These are phyloP conservation scores for Heterodera filipjevi DNA, from an alignment of 2,888 invertebrate genomes.

Conservation along the genomic window DNA sequence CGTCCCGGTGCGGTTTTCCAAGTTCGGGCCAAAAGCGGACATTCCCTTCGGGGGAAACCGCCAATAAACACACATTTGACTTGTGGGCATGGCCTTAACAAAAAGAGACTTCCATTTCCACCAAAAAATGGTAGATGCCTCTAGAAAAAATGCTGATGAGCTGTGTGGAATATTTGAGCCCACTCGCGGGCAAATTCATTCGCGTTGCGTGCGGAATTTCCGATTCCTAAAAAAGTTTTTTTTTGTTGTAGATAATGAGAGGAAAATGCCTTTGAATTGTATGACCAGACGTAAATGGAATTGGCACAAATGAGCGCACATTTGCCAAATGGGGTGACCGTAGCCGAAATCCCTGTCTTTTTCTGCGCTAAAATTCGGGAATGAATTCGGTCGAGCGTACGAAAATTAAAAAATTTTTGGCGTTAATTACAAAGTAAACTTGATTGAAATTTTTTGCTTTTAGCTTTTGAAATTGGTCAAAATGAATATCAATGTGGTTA, in stretches of 20 bases:
- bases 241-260: neutral
- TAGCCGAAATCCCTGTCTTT: constrained; percentile 30
- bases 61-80: constrained; percentile 34
- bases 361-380: constrained; percentile 37
- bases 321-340: constrained; percentile 36
- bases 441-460: no score
- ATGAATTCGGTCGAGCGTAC: neutral
- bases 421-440: no score
- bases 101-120: no score
- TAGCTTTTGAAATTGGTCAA: no score
- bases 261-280: constrained; percentile 26
- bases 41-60: constrained; percentile 44
- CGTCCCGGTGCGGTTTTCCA: constrained; percentile 41
- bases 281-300: constrained; percentile 42
- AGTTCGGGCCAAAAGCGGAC: constrained; percentile 47
- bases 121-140: constrained; percentile 13
- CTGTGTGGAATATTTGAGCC: constrained; percentile 41
- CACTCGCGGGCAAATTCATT: constrained; percentile 43
- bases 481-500: no score
- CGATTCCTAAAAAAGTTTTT: constrained; percentile 21
- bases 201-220: constrained; percentile 31
- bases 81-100: constrained; percentile 3
- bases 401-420: neutral
- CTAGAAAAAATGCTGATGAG: constrained; percentile 41
- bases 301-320: constrained; percentile 43